Evolutionary conservation across 2,797 vertebrate species (phyloP), one percentile per base, ranked within the genome.

Genomic region (Gila robusta): DNA sequence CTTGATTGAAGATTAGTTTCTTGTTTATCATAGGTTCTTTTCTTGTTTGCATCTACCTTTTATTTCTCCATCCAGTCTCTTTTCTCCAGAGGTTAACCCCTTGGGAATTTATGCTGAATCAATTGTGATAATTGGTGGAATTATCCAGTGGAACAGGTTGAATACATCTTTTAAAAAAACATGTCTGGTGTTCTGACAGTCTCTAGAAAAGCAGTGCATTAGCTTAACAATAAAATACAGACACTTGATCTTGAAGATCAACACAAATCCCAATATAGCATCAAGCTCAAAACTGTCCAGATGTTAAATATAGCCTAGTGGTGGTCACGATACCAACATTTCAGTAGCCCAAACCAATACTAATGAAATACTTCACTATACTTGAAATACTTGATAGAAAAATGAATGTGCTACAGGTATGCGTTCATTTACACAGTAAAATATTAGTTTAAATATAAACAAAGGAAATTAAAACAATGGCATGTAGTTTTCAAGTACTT

Each of bases 291-390:
- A 83, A 67, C 19, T 69, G 73, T 84, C 62, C 47, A 28, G 17
- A 28, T 78, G n/a, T 64, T 84, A 79, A 70, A 84, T 47, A 71
- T 79, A 84, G 35, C 66, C 44, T n/a, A 44, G 59, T 35, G 37
- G 7, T 66, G 19, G 17, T 79, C 35, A 35, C 17, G 9, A 49
- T 32, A 52, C 64, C 10, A 69, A 19, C 5, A 26, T 64, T 41
- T 79, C 76, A 69, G 19, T 49, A 52, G 19, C 26, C 9, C 37
- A 47, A 21, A 28, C 14, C 4, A 19, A 32, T 81, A 69, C 28
- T 44, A 47, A 41, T 39, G 21, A 41, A 62, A 41, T 41, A 66
- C 28, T 39, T 62, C 23, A 37, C 28, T 59, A n/a, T 39, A 26
- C 23, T 78, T 59, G 10, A 54, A n/a, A 78, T 12, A 37, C 23